phyloP scores from a whole-genome alignment of 2,888 invertebrate genomes.

The Agrotis puta region DNA sequence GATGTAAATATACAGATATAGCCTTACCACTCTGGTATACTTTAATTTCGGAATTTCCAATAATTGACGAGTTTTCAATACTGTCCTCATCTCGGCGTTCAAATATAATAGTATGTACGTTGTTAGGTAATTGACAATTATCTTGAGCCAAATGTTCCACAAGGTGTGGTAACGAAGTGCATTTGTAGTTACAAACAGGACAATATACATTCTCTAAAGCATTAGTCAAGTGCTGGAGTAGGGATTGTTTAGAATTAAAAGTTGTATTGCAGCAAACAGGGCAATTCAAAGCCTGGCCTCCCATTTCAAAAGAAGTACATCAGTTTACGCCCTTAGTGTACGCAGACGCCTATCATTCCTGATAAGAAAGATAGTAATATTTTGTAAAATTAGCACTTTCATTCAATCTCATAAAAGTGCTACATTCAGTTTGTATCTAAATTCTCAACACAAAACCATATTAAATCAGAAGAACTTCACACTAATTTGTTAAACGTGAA shows the following conservation, averaged over 20 bases:
- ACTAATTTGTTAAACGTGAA: conserved; percentile 80
- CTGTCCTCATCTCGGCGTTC: conserved; percentile 51
- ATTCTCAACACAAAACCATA: conserved; percentile 81
- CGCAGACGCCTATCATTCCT: conserved; percentile 38
- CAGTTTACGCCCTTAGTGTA: conserved; percentile 42
- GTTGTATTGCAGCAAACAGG: conserved; percentile 93
- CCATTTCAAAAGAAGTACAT: conserved; percentile 82
- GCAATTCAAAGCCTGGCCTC: conserved; percentile 88
- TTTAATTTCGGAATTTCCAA: conserved; percentile 48
- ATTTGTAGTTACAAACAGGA: conserved; percentile 90
- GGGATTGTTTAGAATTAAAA: conserved; percentile 90
- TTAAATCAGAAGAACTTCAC: conserved; percentile 88
- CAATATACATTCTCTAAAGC: conserved; percentile 89
- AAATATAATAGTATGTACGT: conserved; percentile 59
- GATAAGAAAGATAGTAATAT: conserved; percentile 61
- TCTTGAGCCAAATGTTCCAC: conserved; percentile 90
- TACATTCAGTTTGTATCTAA: conserved; percentile 83
- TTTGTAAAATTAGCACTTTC: conserved; percentile 77
- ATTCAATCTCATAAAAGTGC: conserved; percentile 68
- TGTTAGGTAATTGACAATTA: conserved; percentile 71
- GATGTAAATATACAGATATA: background rate
- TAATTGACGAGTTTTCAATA: conserved; percentile 41
- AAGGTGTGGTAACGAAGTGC: conserved; percentile 88
- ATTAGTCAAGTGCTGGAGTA: conserved; percentile 89
- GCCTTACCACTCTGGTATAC: conserved; percentile 66